phyloP scores from a whole-genome alignment of 2,888 invertebrate genomes.

The Phrixothrix hirtus region DNA sequence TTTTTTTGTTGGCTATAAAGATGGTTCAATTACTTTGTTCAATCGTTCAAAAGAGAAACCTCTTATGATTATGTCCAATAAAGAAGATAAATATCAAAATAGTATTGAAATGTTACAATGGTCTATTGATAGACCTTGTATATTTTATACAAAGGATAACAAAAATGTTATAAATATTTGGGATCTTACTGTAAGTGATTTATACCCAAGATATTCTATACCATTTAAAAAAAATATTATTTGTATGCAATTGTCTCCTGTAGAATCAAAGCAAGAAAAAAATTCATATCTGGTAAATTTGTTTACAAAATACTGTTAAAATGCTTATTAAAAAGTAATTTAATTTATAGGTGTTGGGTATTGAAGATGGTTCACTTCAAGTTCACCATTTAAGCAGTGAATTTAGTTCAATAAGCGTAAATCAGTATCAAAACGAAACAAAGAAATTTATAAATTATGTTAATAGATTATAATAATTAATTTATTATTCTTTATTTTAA shows the following conservation, averaged over 20 bases:
- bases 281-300: slow-evolving; percentile 57
- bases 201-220: slow-evolving; percentile 56
- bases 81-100: slow-evolving; percentile 42
- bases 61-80: slow-evolving; percentile 50
- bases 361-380: slow-evolving; percentile 53
- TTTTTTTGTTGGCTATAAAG: slow-evolving; percentile 58
- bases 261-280: slow-evolving; percentile 37
- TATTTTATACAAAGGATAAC: slow-evolving; percentile 58
- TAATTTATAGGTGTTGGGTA: slow-evolving; percentile 55
- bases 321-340: not conserved
- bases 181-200: slow-evolving; percentile 60
- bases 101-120: slow-evolving; percentile 57
- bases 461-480: slow-evolving; percentile 46
- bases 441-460: slow-evolving; percentile 58
- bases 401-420: slow-evolving; percentile 50
- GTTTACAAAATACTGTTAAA: not conserved
- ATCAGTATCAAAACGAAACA: slow-evolving; percentile 53
- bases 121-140: slow-evolving; percentile 60
- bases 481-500: not conserved
- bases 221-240: slow-evolving; percentile 53
- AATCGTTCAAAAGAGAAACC: slow-evolving; percentile 55
- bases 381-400: slow-evolving; percentile 57
- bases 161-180: slow-evolving; percentile 58
- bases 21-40: slow-evolving; percentile 59
- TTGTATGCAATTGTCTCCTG: slow-evolving; percentile 56